Conservation (phyloP, 2,888 invertebrate species). For the Rotaria sp. region DNA sequence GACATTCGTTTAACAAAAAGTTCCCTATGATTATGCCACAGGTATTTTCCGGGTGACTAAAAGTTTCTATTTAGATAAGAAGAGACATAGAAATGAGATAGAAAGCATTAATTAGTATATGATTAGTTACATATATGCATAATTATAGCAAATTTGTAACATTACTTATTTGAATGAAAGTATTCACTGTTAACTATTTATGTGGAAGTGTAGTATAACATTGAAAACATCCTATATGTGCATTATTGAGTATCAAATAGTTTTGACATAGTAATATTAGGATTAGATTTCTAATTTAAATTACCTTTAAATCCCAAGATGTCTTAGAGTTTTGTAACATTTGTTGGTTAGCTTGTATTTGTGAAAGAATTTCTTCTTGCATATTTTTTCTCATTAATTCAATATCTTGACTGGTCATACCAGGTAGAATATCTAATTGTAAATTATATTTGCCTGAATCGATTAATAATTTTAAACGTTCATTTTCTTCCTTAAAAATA, state of each 20-base stretch:
- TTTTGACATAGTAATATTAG: too few species aligned
- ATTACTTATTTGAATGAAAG: too few species aligned
- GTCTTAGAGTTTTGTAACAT: slow-evolving; percentile 46
- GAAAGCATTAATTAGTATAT: too few species aligned
- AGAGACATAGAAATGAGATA: too few species aligned
- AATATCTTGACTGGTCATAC: slow-evolving; percentile 46
- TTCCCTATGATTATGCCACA: too few species aligned
- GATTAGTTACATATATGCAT: too few species aligned
- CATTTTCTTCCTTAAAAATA: slow-evolving; percentile 36
- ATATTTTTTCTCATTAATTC: slow-evolving; percentile 50
- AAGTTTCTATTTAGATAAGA: too few species aligned
- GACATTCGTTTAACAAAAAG: too few species aligned
- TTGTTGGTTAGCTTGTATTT: slow-evolving; percentile 52
- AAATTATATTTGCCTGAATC: slow-evolving; percentile 34
- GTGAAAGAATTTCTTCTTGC: slow-evolving; percentile 53
- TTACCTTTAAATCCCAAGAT: slow-evolving; percentile 53
- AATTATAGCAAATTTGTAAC: too few species aligned
- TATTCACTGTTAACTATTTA: too few species aligned
- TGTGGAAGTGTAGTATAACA: too few species aligned
- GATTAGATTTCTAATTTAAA: neutral
- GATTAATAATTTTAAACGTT: slow-evolving; percentile 30
- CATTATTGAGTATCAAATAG: neutral
- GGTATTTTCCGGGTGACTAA: too few species aligned
- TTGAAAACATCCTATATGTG: neutral
- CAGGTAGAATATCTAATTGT: slow-evolving; percentile 29